phyloP scores from a whole-genome alignment of 2,113 vertebrate genomes.

The Rhinogobius similis region DNA sequence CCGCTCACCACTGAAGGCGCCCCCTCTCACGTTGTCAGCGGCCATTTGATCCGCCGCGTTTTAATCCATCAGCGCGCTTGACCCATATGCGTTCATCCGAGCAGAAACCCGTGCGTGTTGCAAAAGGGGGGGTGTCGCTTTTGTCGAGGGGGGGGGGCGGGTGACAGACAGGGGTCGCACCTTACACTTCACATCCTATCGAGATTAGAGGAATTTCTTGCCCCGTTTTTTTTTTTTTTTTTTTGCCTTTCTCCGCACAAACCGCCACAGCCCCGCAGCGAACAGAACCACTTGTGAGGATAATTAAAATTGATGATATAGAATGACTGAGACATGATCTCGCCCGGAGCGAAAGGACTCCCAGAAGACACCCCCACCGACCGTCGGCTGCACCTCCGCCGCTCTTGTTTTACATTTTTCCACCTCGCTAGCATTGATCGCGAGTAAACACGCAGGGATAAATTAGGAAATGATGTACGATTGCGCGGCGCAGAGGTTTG shows the following conservation, averaged over 20 bases:
- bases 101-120: constrained; percentile 7
- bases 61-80: neutral
- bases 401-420: constrained; percentile 62
- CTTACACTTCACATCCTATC: constrained; percentile 71
- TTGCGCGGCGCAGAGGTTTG: constrained; percentile 20
- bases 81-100: constrained; percentile 15
- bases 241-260: constrained; percentile 37
- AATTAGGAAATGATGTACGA: constrained; percentile 52
- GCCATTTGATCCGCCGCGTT: constrained; percentile 5
- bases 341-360: constrained; percentile 68
- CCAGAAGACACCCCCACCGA: constrained; percentile 59
- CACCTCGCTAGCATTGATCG: constrained; percentile 55
- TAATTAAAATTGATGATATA: constrained; percentile 80
- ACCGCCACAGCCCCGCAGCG: constrained; percentile 58
- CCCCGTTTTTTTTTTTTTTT: constrained; percentile 46
- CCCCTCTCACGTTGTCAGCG: constrained; percentile 2
- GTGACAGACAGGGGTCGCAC: constrained; percentile 68
- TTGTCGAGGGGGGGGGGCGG: constrained; percentile 11
- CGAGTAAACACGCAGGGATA: constrained; percentile 58
- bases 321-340: constrained; percentile 73
- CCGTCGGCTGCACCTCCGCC: constrained; percentile 56
- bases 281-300: constrained; percentile 67
- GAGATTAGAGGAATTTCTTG: constrained; percentile 65
- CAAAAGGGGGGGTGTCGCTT: neutral
- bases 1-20: neutral